Evolutionary conservation across 1,140 invertebrate genomes (phyloP).

Genomic region (Ctenoplectra terminalis): DNA sequence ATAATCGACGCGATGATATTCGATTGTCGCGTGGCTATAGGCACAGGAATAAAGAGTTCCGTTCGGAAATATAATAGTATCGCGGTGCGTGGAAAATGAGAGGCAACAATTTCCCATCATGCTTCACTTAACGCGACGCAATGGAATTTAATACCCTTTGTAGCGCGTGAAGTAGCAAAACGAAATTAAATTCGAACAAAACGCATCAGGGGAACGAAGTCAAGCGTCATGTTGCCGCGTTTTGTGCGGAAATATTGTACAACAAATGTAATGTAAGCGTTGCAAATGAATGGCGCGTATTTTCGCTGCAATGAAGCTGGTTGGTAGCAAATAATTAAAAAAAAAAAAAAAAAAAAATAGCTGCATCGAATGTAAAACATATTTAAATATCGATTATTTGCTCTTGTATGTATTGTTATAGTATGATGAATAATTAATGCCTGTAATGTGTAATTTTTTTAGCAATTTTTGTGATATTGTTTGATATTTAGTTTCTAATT

Average conservation of each 20-base stretch:
- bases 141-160: constrained; percentile 56
- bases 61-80: constrained; percentile 37
- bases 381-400: neutral
- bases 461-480: too few species aligned
- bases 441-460: neutral
- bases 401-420: neutral
- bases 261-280: constrained; percentile 51
- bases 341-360: neutral
- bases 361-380: neutral
- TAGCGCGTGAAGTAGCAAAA: constrained; percentile 50
- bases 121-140: constrained; percentile 49
- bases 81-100: constrained; percentile 44
- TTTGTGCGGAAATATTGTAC: constrained; percentile 51
- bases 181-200: constrained; percentile 57
- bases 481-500: too few species aligned
- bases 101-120: constrained; percentile 33
- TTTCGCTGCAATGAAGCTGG: neutral
- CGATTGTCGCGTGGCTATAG: constrained; percentile 17
- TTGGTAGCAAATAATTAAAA: constrained; percentile 16
- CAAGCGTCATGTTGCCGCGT: constrained; percentile 42
- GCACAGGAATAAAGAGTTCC: constrained; percentile 27
- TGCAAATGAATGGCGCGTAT: constrained; percentile 22
- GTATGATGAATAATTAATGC: neutral
- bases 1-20: constrained; percentile 34
- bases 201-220: constrained; percentile 32